phyloP scores from a whole-genome alignment of 64 coral and sea anemone species.

The Exaiptasia diaphana region DNA sequence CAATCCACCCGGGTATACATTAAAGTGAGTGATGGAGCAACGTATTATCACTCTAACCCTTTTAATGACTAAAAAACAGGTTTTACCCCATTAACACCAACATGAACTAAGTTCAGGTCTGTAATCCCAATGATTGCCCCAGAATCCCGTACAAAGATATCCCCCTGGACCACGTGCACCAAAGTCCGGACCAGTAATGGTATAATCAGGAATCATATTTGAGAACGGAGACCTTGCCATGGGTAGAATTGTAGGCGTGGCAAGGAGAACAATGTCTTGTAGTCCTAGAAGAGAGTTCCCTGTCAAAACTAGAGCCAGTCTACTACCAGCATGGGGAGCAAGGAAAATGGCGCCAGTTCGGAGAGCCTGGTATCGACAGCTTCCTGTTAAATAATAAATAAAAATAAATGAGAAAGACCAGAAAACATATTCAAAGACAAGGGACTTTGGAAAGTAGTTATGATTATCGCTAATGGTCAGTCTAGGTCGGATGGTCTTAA shows the following conservation, averaged over 20 bases:
- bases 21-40: no score
- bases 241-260: slow-evolving; percentile 89
- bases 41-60: no score
- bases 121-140: slow-evolving; percentile 89
- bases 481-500: no score
- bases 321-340: slow-evolving; percentile 68
- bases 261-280: slow-evolving; percentile 64
- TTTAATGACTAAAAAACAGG: no score
- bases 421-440: no score
- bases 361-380: slow-evolving; percentile 42
- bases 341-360: slow-evolving; percentile 77
- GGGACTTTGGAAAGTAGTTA: no score
- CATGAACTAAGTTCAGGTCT: slow-evolving; percentile 61
- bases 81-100: slow-evolving; percentile 58
- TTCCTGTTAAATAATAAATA: slow-evolving; percentile 46
- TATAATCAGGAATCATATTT: slow-evolving; percentile 93
- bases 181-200: slow-evolving; percentile 92
- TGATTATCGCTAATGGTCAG: no score
- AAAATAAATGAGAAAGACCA: no score
- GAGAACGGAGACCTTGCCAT: slow-evolving; percentile 98
- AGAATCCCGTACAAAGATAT: slow-evolving; percentile 89
- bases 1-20: no score
- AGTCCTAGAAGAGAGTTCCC: slow-evolving; percentile 82
- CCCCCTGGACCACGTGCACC: slow-evolving; percentile 77
- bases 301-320: slow-evolving; percentile 74